Evolutionary conservation across 2,888 invertebrate genomes (phyloP).

Genomic region (Aphrophora alni): DNA sequence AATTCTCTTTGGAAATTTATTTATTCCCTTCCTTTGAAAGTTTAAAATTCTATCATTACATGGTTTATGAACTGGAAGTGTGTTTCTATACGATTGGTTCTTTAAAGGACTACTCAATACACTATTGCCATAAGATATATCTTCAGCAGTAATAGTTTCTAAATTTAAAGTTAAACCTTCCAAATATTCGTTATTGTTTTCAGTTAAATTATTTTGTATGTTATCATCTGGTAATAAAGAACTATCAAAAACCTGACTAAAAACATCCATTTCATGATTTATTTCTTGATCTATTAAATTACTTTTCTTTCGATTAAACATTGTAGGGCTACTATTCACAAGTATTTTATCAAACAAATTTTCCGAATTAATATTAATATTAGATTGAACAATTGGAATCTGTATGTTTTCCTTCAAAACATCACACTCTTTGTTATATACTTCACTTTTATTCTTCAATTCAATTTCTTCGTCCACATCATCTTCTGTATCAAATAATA

Average conservation of each 20-base stretch:
- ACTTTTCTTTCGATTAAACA: too few species aligned
- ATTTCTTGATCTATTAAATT: background rate
- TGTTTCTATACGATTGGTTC: too few species aligned
- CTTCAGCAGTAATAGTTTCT: background rate
- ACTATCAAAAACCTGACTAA: background rate
- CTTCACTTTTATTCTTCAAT: background rate
- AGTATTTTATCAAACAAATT: too few species aligned
- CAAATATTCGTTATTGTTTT: background rate
- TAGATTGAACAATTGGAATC: background rate
- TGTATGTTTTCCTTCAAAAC: background rate
- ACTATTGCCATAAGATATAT: too few species aligned
- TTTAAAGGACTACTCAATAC: too few species aligned
- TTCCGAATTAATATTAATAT: too few species aligned
- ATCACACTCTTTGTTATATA: background rate
- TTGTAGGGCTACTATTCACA: too few species aligned
- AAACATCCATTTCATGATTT: background rate
- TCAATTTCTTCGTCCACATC: background rate
- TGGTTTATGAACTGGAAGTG: too few species aligned
- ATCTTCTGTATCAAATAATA: background rate
- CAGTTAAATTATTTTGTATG: background rate
- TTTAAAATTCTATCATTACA: too few species aligned
- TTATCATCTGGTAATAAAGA: background rate
- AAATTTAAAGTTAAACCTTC: background rate
- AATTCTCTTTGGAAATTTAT: background rate
- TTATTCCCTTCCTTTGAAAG: too few species aligned